Percentiles rank a stretch among this genome's conserved stretches.
Conservation (phyloP, 92 coral and sea anemone species). For the Phymanthus crucifer region DNA sequence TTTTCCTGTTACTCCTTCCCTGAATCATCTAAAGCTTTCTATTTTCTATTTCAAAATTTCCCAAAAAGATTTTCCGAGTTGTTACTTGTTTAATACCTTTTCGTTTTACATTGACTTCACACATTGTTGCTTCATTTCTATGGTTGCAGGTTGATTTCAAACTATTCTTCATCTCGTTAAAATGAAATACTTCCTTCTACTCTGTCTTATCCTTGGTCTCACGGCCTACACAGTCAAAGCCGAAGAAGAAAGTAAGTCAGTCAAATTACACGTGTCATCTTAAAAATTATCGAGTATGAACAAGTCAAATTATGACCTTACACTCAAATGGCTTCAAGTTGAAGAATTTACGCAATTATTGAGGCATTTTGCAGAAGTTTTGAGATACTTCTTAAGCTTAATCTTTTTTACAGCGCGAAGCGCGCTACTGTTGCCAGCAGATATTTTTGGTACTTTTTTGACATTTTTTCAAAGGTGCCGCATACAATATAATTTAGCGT, state of each 20-base stretch:
- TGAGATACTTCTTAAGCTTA: no score
- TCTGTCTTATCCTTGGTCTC: conserved; percentile 78
- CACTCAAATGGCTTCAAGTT: not conserved
- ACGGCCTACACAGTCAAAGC: conserved; percentile 49
- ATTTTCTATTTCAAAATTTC: no score
- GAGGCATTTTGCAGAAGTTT: no score
- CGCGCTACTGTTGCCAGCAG: no score
- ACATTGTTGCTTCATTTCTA: conserved; percentile 2
- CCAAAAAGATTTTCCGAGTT: no score
- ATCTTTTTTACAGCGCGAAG: no score
- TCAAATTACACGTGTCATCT: not conserved
- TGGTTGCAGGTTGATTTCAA: conserved; percentile 4
- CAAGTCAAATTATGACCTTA: not conserved
- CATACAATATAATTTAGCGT: no score
- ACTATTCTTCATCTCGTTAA: not conserved
- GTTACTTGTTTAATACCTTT: not conserved
- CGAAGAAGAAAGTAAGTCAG: conserved; percentile 32
- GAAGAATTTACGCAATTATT: not conserved
- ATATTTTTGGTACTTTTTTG: no score
- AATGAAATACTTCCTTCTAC: conserved; percentile 72
- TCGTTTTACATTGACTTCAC: not conserved
- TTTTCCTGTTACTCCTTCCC: no score
- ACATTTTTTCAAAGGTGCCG: not conserved
- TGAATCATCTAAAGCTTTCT: no score
- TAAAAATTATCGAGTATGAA: not conserved